Conservation (phyloP, 2,113 vertebrate species). For the Oxygymnocypris stewartii region DNA sequence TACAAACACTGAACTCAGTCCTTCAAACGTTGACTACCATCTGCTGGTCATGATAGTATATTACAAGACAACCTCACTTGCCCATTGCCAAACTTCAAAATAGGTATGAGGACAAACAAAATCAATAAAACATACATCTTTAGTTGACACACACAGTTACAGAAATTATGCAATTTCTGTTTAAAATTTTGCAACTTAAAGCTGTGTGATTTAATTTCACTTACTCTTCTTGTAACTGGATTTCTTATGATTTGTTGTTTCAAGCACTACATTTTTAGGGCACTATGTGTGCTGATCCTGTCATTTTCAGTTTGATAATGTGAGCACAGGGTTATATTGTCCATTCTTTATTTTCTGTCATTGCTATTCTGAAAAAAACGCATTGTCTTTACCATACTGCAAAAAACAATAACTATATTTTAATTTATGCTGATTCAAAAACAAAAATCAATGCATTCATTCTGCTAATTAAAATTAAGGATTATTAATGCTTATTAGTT, state of each 20-base stretch:
- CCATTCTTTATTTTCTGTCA: background rate
- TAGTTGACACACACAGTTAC: background rate
- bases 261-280: background rate
- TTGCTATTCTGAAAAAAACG: background rate
- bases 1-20: background rate
- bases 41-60: background rate
- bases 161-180: background rate
- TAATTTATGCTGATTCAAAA: background rate
- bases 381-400: background rate
- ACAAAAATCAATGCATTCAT: background rate
- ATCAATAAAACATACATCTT: background rate
- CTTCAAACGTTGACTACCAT: background rate
- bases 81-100: background rate
- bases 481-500: background rate
- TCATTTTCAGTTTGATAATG: background rate
- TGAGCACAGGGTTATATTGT: background rate
- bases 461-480: background rate
- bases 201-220: background rate
- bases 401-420: background rate
- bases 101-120: background rate
- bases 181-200: background rate
- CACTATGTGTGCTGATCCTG: background rate
- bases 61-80: conserved; percentile 3
- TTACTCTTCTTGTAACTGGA: background rate
- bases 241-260: background rate